Base-by-base conservation (phyloP, 2,113 vertebrate species). In the Cebus imitator region DNA sequence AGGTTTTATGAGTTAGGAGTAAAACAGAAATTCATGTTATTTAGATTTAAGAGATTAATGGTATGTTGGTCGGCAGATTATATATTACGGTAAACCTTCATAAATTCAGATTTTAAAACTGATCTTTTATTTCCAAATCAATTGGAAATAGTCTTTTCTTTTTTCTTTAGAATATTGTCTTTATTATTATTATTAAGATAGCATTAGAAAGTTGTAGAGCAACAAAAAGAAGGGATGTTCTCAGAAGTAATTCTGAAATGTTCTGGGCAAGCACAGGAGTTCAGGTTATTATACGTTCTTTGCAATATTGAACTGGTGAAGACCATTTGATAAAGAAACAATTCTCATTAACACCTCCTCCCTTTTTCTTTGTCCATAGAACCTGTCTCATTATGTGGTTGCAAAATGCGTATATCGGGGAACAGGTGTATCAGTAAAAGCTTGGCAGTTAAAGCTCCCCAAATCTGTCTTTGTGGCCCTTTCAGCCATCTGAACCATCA, bases 31-130 rank as follows among this genome's bases (percentile, higher is more conserved):
- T 78, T 79, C 18, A 17, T 79, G 55, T 55, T 93, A 48, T 61
- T 87, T 75, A 75, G 55, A 91, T 72, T 91, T 75, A 80, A 93
- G 83, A 87, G 57, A 89, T 85, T 87, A 89, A 88, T 78, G n/a
- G 6, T 0, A 27, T 82, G 35, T 85, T 90, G n/a, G 45, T 55
- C 21, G 57, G 13, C 27, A 81, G 55, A 88, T 68, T 86, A 90
- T 76, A 85, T 90, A 92, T 97, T 45, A n/a, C 92, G 58, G 57
- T 43, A 95, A 35, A 50, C 9, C 86, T 95, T 80, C 61, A 85
- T 35, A 86, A 87, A 93, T 93, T 90, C 40, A 84, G 40, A 81
- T 95, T 91, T n/a, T 9, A 66, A 37, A 48, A 83, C 6, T n/a
- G 8, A 61, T 27, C 40, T 94, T 61, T 95, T 93, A 3, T 64